Percentiles rank a stretch among this genome's conserved stretches.
These are phyloP conservation scores for Eupithecia subumbrata DNA, from an alignment of 2,888 invertebrate genomes.

Conservation along the genomic window DNA sequence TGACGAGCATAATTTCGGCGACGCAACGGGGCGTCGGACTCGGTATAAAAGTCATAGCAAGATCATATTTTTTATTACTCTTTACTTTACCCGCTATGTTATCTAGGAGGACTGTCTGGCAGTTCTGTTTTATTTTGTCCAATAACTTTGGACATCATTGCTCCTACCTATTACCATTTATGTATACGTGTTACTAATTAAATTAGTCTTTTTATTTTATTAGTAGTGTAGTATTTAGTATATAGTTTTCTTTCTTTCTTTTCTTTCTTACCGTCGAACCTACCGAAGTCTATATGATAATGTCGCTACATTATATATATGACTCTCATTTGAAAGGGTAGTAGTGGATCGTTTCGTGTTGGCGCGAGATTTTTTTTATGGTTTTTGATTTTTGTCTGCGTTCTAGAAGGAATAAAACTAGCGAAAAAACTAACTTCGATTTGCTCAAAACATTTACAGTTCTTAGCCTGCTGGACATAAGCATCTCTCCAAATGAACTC, in stretches of 20 bases:
- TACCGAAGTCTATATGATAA: neutral
- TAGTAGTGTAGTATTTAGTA: too few relatives aligned
- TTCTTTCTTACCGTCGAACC: too few relatives aligned
- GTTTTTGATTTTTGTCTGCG: too few relatives aligned
- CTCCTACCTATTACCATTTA: neutral
- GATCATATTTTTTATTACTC: conserved; percentile 1
- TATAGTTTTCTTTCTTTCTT: too few relatives aligned
- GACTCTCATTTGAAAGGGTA: too few relatives aligned
- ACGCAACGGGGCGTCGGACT: neutral
- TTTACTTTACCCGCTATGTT: conserved; percentile 1
- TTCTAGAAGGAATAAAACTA: too few relatives aligned
- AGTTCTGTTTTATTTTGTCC: neutral
- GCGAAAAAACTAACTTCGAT: too few relatives aligned
- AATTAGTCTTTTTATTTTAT: too few relatives aligned
- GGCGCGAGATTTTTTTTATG: too few relatives aligned
- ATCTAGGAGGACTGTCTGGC: neutral
- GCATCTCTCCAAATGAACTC: neutral
- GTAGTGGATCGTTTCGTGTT: too few relatives aligned
- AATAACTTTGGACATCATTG: neutral
- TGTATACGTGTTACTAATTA: too few relatives aligned
- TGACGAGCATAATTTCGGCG: neutral
- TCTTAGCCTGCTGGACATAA: neutral
- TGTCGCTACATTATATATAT: neutral
- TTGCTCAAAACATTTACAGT: too few relatives aligned
- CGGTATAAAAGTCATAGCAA: neutral